These are phyloP conservation scores for Perca flavescens DNA, from an alignment of 2,113 vertebrate genomes.

Conservation along the genomic window DNA sequence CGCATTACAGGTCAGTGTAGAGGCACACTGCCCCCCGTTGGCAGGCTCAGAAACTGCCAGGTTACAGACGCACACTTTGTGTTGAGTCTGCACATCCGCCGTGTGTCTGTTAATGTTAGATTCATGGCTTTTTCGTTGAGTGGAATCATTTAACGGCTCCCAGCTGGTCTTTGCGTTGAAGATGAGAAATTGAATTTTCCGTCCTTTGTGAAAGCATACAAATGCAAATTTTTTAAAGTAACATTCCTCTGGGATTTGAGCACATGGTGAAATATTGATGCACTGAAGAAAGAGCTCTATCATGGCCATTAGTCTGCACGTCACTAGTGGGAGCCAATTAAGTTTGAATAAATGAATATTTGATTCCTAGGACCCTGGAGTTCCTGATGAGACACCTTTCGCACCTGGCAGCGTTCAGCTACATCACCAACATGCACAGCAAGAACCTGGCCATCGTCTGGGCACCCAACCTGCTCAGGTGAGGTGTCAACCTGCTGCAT, in stretches of 20 bases:
- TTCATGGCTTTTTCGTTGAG: neutral
- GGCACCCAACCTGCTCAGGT: slow-evolving; percentile 98
- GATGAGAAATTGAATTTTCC: slow-evolving; percentile 29
- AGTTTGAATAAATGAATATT: slow-evolving; percentile 44
- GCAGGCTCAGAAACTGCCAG: neutral
- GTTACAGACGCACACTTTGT: neutral
- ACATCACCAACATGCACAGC: slow-evolving; percentile 98
- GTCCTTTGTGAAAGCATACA: slow-evolving; percentile 26
- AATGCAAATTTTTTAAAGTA: slow-evolving; percentile 35
- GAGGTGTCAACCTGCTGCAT: neutral
- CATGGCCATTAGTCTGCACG: neutral
- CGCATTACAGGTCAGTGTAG: slow-evolving; percentile 93
- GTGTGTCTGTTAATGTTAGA: slow-evolving; percentile 14
- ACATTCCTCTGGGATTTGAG: slow-evolving; percentile 7
- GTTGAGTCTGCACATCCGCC: neutral
- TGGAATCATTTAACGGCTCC: slow-evolving; percentile 30
- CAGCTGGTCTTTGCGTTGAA: neutral
- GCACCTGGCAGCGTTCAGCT: slow-evolving; percentile 94
- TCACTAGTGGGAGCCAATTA: slow-evolving; percentile 6
- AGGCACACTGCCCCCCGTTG: slow-evolving; percentile 64
- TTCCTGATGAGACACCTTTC: slow-evolving; percentile 98
- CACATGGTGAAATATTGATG: slow-evolving; percentile 22
- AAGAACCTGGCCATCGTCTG: slow-evolving; percentile 99
- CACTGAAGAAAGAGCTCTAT: neutral
- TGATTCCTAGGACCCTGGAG: slow-evolving; percentile 92